These are phyloP conservation scores for Musca vetustissima DNA, from an alignment of 1,140 invertebrate species.

Conservation along the genomic window DNA sequence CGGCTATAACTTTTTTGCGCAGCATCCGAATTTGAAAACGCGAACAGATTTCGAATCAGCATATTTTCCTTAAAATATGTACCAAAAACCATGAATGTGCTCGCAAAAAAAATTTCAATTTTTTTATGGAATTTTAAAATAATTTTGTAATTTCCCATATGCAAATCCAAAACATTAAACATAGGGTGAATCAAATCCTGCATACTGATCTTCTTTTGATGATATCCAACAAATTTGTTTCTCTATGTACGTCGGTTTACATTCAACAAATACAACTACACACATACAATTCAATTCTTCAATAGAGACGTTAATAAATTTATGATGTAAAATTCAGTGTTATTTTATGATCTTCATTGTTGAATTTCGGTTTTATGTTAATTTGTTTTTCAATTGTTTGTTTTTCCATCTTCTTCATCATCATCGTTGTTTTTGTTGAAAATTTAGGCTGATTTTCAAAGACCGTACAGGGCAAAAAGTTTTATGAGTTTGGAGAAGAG, in stretches of 20 bases:
- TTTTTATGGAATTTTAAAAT: too few species aligned
- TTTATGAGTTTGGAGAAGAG: slow-evolving; percentile 18
- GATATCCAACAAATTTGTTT: not conserved
- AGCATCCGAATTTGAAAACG: too few species aligned
- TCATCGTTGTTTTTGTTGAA: not conserved
- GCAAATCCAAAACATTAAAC: too few species aligned
- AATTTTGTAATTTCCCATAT: too few species aligned
- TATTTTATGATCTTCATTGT: slow-evolving; percentile 1
- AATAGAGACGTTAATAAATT: slow-evolving; percentile 5
- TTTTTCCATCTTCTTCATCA: not conserved
- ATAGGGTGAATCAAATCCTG: not conserved
- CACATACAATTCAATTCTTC: too few species aligned
- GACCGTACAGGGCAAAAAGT: not conserved
- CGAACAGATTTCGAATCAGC: too few species aligned
- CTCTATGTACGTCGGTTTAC: not conserved
- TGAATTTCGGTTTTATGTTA: slow-evolving; percentile 17
- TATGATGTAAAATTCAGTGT: slow-evolving; percentile 18
- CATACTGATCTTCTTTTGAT: not conserved
- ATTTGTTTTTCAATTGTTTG: not conserved
- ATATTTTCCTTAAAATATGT: too few species aligned
- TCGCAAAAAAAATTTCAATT: too few species aligned
- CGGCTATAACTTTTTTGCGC: too few species aligned
- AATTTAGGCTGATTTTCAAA: not conserved
- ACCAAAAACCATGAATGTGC: too few species aligned
- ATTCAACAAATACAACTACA: too few species aligned